phyloP scores from a whole-genome alignment of 2,888 invertebrate species.

The Bombylius major region DNA sequence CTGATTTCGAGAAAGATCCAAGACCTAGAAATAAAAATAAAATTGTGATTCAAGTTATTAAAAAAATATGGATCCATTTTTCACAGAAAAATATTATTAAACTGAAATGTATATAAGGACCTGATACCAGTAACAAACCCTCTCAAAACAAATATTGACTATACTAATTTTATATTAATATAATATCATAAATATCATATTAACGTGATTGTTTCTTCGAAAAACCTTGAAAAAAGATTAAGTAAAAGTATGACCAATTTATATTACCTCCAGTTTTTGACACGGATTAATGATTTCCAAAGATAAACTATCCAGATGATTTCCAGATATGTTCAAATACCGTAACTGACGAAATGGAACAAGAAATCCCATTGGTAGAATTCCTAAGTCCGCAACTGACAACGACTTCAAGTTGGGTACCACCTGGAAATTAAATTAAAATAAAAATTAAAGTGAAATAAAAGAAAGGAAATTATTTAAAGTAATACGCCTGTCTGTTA shows the following conservation, averaged over 20 bases:
- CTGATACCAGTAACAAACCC: no score
- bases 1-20: constrained; percentile 64
- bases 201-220: no score
- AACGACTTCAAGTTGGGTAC: constrained; percentile 33
- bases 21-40: constrained; percentile 30
- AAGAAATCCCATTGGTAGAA: constrained; percentile 32
- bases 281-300: constrained; percentile 36
- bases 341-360: constrained; percentile 41
- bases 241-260: no score
- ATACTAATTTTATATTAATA: no score
- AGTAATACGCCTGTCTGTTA: no score
- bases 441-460: constrained; percentile 4
- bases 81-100: no score
- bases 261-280: constrained; percentile 30
- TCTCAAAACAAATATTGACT: no score
- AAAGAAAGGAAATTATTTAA: no score
- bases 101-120: no score
- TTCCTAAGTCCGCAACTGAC: constrained; percentile 36
- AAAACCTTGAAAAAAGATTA: no score
- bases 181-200: no score
- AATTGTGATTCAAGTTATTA: background rate
- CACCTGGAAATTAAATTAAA: constrained; percentile 21
- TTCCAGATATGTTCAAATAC: constrained; percentile 60
- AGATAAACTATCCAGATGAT: constrained; percentile 44
- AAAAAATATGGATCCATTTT: background rate